Conservation (phyloP, 2,113 vertebrate species). For the Sebastes schlegelii region DNA sequence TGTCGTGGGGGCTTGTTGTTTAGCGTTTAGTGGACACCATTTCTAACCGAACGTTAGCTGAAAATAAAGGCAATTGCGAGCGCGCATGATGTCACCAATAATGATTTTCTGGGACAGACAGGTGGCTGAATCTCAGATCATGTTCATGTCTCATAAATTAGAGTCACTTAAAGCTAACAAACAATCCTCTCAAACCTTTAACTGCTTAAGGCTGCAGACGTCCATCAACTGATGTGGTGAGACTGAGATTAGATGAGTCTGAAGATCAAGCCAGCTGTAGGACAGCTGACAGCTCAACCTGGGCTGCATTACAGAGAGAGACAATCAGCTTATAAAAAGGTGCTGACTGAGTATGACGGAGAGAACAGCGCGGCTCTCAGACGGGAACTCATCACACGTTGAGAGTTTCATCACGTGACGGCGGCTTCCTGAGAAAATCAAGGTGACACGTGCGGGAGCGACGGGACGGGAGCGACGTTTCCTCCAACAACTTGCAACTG, state of each 20-base stretch:
- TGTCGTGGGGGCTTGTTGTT: too few species aligned
- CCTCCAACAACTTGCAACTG: too few species aligned
- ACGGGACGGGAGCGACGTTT: not conserved
- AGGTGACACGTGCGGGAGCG: not conserved
- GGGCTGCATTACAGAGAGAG: constrained; percentile 33
- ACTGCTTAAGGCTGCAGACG: not conserved
- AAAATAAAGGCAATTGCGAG: too few species aligned
- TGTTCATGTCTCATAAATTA: too few species aligned
- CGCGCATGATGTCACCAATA: too few species aligned
- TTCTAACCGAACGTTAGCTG: too few species aligned
- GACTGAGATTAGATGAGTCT: constrained; percentile 21
- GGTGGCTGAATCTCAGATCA: not conserved
- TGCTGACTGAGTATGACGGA: constrained; percentile 42
- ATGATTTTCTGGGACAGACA: not conserved
- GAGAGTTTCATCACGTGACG: constrained; percentile 20
- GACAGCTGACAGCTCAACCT: constrained; percentile 1
- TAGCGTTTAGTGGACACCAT: too few species aligned
- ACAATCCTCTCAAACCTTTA: not conserved
- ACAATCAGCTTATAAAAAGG: constrained; percentile 68
- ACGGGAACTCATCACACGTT: not conserved
- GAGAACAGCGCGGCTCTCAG: constrained; percentile 15
- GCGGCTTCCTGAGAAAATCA: not conserved
- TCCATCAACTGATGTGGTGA: constrained; percentile 14
- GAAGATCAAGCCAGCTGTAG: constrained; percentile 25
- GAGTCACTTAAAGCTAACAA: not conserved